Base-by-base conservation (phyloP, 2,888 invertebrate genomes). In the Ectemnius continuus region DNA sequence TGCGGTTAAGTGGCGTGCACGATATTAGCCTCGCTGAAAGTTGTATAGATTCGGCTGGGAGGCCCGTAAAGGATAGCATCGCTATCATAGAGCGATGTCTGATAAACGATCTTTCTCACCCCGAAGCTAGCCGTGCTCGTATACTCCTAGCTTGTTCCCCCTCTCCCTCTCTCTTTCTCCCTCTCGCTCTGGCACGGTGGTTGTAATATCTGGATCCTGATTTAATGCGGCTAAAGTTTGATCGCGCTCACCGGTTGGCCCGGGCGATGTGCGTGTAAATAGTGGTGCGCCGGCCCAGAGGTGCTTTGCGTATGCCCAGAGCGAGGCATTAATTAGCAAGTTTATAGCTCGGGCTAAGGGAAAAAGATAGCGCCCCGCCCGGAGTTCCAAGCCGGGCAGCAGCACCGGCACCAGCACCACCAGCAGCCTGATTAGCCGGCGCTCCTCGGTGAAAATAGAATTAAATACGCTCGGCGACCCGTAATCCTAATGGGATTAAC, bases 131-230 rank as follows among this genome's bases (percentile, higher is more conserved):
- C 5, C 5, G 52, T 11, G 52, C 52, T 52, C 4, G 8, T 16
- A 1, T 52, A 16, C 14, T 52, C 14, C 52, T 13, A 16, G 36
- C 8, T 36, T 36, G 36, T 36, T 36, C 36, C 3, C 23, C 23
- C 23, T 23, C 23, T 23, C 20, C 2, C 20, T 2, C 20, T 20
- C 20, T 20, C 20, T 20, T 1, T 2, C 20, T 2, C 20, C 2
- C 23, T 8, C 36, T 36, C 36, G 4, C 2, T 36, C 36, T 36
- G 8, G 14, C 52, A 52, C 0, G 5, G 14, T 5, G 52, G n/a
- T 52, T 4, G 52, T 52, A 52, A 52, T 52, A 52, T 52, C 52
- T 52, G 52, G 4, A 52, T 52, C 52, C 52, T 52, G 52, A 52
- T 52, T 52, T 52, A 52, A 52, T 52, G 16, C 52, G 52, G 52